A percentile compares a stretch with the other conserved stretches of the same genome.
These are phyloP conservation scores for Notocelia uddmanniana DNA, from an alignment of 2,888 invertebrate genomes.

Conservation along the genomic window DNA sequence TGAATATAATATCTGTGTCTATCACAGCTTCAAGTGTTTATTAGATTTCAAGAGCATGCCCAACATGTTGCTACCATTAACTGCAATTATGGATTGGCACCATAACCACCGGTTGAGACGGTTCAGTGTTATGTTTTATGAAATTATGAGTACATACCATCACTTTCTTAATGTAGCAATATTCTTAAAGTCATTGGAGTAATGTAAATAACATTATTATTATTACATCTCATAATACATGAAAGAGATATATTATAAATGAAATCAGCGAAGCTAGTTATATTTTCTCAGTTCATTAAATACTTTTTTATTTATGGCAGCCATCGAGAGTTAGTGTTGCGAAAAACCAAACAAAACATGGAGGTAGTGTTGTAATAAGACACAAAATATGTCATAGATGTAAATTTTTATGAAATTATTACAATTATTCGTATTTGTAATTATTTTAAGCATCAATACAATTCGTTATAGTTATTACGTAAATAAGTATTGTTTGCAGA, in stretches of 20 bases:
- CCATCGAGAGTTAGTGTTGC: constrained; percentile 36
- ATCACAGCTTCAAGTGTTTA: constrained; percentile 6
- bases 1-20: constrained; percentile 10
- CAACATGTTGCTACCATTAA: constrained; percentile 21
- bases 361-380: constrained; percentile 5
- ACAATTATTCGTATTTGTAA: too few species aligned
- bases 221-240: constrained; percentile 55
- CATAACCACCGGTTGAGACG: constrained; percentile 69
- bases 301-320: constrained; percentile 53
- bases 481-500: too few species aligned
- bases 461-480: too few species aligned
- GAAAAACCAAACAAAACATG: constrained; percentile 32
- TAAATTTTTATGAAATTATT: too few species aligned
- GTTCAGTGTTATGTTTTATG: constrained; percentile 29
- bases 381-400: too few species aligned
- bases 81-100: constrained; percentile 48
- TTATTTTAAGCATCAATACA: too few species aligned
- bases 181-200: constrained; percentile 53
- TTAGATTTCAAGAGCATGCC: constrained; percentile 10
- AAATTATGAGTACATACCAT: constrained; percentile 65
- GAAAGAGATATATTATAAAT: constrained; percentile 57
- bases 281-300: constrained; percentile 61
- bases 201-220: constrained; percentile 48
- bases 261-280: constrained; percentile 56
- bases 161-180: constrained; percentile 60